Evolutionary conservation across 2,113 vertebrate genomes (phyloP), one percentile per base, ranked within the genome.

Genomic region (Arizona elegans): DNA sequence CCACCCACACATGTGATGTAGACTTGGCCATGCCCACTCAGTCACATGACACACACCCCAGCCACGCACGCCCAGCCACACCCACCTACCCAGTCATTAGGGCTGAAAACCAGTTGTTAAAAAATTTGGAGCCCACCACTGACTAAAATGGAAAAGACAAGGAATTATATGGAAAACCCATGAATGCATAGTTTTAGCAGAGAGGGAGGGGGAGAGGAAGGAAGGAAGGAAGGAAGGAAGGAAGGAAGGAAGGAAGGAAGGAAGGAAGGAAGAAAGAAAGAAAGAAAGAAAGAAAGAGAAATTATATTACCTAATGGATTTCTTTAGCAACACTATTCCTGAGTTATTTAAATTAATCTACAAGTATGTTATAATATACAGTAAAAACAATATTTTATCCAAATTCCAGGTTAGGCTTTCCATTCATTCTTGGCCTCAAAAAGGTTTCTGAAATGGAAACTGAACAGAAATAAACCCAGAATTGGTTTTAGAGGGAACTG

Each of bases 131-230:
- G 6, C 47, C 47, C 47, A 50, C 47, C 47, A 50, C 47, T 50
- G 47, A 50, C 47, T 93, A 92, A n/a, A 59, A 93, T 75, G 94
- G 54, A 88, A 91, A 95, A 92, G 93, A 93, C 95, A 96, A 89
- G 90, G 86, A 94, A 91, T 94, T 96, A 94, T 65, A 96, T 96
- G 95, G 94, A 96, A 97, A 97, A 96, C 93, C 96, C 55, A 96
- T 96, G 95, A 96, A 97, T 97, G 94, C 94, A 90, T 89, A 96
- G 95, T 96, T 96, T 96, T 96, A 96, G 95, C 95, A 96, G 96
- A 93, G 95, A 96, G 96, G 87, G 92, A 58, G 1, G 19, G 56
- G 56, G 96, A 55, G 2, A 9, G 15, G 15, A 7, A 38, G 47
- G 26, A 87, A 5, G 17, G 1, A 58, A 58, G 56, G 7, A 58